phyloP scores from a whole-genome alignment of 1,140 invertebrate species.

The Anagrus nilaparvatae region DNA sequence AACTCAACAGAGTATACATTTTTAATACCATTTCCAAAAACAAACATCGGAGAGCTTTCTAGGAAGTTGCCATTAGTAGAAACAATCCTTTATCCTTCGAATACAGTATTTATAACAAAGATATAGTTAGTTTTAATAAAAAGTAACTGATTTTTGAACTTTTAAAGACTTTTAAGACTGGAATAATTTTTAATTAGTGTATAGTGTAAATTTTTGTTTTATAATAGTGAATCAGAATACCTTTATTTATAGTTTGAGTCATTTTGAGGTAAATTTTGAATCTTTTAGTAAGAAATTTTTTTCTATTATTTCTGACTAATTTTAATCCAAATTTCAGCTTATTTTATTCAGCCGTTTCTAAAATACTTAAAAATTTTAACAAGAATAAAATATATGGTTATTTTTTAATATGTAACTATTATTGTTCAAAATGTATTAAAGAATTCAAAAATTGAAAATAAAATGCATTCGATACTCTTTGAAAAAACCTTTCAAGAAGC shows the following conservation, averaged over 20 bases:
- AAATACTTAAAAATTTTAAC: too few relatives aligned
- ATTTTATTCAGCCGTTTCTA: too few relatives aligned
- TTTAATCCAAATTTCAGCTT: constrained; percentile 7
- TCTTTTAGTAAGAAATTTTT: too few relatives aligned
- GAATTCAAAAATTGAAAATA: too few relatives aligned
- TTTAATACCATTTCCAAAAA: constrained; percentile 36
- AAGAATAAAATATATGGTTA: too few relatives aligned
- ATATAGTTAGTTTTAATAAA: constrained; percentile 28
- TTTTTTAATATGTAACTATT: too few relatives aligned
- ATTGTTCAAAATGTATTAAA: too few relatives aligned
- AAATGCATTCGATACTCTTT: too few relatives aligned
- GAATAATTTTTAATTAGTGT: constrained; percentile 2
- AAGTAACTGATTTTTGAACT: constrained; percentile 3
- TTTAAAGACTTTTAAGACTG: constrained; percentile 4
- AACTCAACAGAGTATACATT: constrained; percentile 32
- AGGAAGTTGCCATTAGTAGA: constrained; percentile 29
- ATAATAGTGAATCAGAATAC: too few relatives aligned
- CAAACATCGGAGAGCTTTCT: constrained; percentile 33
- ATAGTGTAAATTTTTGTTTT: constrained; percentile 3
- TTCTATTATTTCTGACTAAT: constrained; percentile 1
- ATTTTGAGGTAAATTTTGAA: too few relatives aligned
- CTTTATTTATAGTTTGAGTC: too few relatives aligned
- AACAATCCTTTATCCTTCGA: constrained; percentile 38
- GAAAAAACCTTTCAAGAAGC: too few relatives aligned
- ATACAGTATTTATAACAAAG: constrained; percentile 41